phyloP scores from a whole-genome alignment of 2,888 invertebrate species.

The Habrosyne pyritoides region DNA sequence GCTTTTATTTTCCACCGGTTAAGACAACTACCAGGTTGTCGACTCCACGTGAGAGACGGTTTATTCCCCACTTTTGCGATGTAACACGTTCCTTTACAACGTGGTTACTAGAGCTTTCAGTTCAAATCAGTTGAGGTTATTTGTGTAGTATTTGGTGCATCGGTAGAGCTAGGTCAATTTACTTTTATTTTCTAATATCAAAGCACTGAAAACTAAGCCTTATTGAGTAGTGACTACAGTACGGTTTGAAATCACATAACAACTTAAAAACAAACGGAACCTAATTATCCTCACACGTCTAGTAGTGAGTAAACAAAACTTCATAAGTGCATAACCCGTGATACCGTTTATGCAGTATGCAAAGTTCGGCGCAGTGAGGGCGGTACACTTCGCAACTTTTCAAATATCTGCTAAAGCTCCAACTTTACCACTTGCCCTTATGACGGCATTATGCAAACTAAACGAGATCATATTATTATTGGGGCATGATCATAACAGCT shows the following conservation, averaged over 20 bases:
- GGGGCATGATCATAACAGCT: conserved; percentile 45
- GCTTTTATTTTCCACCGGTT: conserved; percentile 58
- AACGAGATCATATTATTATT: conserved; percentile 64
- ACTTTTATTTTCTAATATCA: neutral
- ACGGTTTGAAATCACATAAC: neutral
- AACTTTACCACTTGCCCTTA: conserved; percentile 39
- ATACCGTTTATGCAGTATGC: conserved; percentile 13
- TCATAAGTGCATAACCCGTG: conserved; percentile 2
- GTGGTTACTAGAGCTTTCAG: conserved; percentile 30
- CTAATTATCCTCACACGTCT: neutral
- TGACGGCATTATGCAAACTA: conserved; percentile 68
- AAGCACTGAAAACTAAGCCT: no score
- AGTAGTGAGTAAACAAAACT: conserved; percentile 2
- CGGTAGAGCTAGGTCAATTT: neutral
- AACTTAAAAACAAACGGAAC: neutral
- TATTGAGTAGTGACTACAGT: neutral
- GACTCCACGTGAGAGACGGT: conserved; percentile 31
- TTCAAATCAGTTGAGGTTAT: conserved; percentile 20
- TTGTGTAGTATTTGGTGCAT: conserved; percentile 13
- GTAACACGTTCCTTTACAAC: conserved; percentile 42
- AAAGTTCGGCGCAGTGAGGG: conserved; percentile 26
- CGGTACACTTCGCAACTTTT: conserved; percentile 69
- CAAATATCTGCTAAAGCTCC: conserved; percentile 57
- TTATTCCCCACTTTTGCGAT: conserved; percentile 35
- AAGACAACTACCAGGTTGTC: conserved; percentile 54